phyloP scores from a whole-genome alignment of 2,888 invertebrate genomes.

The Trachelus stipa region DNA sequence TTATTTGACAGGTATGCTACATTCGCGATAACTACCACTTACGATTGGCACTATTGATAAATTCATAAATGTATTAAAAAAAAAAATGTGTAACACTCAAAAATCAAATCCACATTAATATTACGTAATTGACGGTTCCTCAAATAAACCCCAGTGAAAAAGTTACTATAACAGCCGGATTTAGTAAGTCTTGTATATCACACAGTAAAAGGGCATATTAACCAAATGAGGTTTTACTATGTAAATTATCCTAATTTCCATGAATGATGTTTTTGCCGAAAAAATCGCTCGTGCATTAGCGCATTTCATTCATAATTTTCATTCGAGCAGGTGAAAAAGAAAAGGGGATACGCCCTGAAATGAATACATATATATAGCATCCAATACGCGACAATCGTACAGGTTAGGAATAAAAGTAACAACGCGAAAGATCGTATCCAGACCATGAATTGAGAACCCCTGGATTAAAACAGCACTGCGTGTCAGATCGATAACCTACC shows the following conservation, averaged over 20 bases:
- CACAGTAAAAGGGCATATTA: slow-evolving; percentile 2
- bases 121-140: not conserved
- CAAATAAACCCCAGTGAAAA: too few species aligned
- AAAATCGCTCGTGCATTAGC: not conserved
- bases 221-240: not conserved
- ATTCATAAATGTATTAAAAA: not conserved
- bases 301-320: not conserved
- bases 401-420: not conserved
- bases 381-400: not conserved
- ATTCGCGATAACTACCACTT: not conserved
- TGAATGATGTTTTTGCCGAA: not conserved
- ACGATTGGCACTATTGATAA: too few species aligned
- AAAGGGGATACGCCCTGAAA: not conserved
- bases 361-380: not conserved
- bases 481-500: slow-evolving; percentile 57
- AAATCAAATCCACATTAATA: not conserved
- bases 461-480: slow-evolving; percentile 56
- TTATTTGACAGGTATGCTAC: not conserved
- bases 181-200: too few species aligned
- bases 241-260: not conserved
- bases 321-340: not conserved
- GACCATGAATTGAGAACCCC: slow-evolving; percentile 47
- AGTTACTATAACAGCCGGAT: too few species aligned
- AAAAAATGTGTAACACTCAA: not conserved
- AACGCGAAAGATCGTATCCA: not conserved